A percentile compares a stretch with the other conserved stretches of the same genome.
These are phyloP conservation scores for Enteromius treurensis DNA, from an alignment of 2,797 vertebrate genomes.

Conservation along the genomic window DNA sequence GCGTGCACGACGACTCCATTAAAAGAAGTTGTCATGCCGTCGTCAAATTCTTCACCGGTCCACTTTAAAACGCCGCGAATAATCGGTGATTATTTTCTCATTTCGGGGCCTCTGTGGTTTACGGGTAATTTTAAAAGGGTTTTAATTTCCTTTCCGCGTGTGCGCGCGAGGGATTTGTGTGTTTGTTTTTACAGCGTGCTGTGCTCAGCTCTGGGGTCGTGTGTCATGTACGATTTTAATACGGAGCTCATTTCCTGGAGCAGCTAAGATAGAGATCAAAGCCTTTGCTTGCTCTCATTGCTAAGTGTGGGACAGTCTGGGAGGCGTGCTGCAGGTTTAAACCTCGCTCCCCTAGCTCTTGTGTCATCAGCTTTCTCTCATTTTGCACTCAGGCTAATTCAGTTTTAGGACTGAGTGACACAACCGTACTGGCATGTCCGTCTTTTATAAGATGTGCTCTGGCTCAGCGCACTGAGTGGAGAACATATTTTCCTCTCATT, in stretches of 20 bases:
- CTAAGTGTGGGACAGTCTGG: slow-evolving; percentile 41
- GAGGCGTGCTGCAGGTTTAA: slow-evolving; percentile 1
- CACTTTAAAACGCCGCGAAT: slow-evolving; percentile 43
- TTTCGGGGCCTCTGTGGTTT: slow-evolving; percentile 57
- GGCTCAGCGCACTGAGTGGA: background rate
- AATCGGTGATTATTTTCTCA: slow-evolving; percentile 57
- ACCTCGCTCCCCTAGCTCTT: slow-evolving; percentile 20
- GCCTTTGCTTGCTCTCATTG: slow-evolving; percentile 40
- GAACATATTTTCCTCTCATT: background rate
- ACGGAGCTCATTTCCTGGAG: slow-evolving; percentile 64
- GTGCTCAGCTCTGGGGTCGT: slow-evolving; percentile 57
- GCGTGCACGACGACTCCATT: background rate
- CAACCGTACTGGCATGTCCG: slow-evolving; percentile 52
- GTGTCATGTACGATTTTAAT: slow-evolving; percentile 64
- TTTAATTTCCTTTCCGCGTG: slow-evolving; percentile 66
- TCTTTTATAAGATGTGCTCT: slow-evolving; percentile 29
- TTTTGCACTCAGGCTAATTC: slow-evolving; percentile 46
- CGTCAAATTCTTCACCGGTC: slow-evolving; percentile 31
- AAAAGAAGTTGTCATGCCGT: slow-evolving; percentile 2
- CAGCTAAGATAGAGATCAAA: slow-evolving; percentile 60
- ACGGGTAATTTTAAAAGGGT: slow-evolving; percentile 61
- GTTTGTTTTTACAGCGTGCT: slow-evolving; percentile 62
- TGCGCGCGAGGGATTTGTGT: slow-evolving; percentile 55
- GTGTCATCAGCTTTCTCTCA: slow-evolving; percentile 29
- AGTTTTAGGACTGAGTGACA: slow-evolving; percentile 41